Evolutionary conservation across 2,888 invertebrate species (phyloP).

Genomic region (Tipula confusa): DNA sequence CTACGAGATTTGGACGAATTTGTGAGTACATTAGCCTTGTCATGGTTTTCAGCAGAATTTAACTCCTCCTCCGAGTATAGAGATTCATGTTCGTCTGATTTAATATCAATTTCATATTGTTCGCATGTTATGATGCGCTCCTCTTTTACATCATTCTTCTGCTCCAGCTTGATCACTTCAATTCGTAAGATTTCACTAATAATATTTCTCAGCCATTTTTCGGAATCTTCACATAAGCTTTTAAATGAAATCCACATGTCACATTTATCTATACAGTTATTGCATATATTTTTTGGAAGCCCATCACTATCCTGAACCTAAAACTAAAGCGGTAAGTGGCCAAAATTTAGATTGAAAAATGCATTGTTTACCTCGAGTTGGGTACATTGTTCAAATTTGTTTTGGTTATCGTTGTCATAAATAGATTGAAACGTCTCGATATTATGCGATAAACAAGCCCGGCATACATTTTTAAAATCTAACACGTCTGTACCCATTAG

Average conservation of each 20-base stretch:
- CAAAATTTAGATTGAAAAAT: background rate
- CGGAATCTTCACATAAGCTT: slow-evolving; percentile 50
- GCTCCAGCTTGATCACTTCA: background rate
- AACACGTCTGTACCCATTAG: background rate
- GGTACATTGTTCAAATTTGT: slow-evolving; percentile 26
- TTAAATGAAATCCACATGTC: slow-evolving; percentile 50
- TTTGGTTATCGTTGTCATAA: background rate
- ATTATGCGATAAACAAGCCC: slow-evolving; percentile 21
- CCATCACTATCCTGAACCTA: slow-evolving; percentile 51
- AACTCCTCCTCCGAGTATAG: background rate
- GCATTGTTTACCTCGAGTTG: background rate
- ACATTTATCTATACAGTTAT: slow-evolving; percentile 49
- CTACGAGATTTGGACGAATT: background rate
- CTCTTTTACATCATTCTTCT: background rate
- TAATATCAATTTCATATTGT: background rate
- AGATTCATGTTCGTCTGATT: background rate
- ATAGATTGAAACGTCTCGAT: background rate
- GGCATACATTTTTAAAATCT: slow-evolving; percentile 27
- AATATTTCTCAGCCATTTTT: slow-evolving; percentile 46
- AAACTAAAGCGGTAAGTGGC: slow-evolving; percentile 27
- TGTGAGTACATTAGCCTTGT: background rate
- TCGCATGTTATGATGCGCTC: background rate
- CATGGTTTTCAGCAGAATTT: background rate
- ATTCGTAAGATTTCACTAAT: slow-evolving; percentile 46
- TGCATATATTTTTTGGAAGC: slow-evolving; percentile 49